Percentiles rank a stretch among this genome's conserved stretches.
Conservation (phyloP, 2,113 vertebrate genomes). For the Galeopterus variegatus region DNA sequence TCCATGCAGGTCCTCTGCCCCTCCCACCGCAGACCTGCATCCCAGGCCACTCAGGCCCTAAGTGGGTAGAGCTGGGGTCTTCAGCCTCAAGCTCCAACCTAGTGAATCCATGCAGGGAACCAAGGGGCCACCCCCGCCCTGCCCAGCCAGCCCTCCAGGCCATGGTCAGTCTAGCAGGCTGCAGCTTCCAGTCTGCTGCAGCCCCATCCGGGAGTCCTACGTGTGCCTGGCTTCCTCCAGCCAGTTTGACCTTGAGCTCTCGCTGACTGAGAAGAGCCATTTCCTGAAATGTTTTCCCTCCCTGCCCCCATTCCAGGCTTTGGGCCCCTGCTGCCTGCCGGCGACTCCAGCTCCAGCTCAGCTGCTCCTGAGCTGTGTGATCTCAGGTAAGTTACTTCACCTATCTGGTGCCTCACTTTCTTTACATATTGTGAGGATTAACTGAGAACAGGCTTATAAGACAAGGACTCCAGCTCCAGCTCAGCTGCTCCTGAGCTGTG, state of each 20-base stretch:
- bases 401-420: background rate
- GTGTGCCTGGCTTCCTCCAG: background rate
- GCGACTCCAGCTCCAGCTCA: background rate
- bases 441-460: too few species aligned
- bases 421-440: background rate
- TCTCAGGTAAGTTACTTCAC: background rate
- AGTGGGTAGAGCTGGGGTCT: background rate
- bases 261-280: background rate
- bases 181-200: background rate
- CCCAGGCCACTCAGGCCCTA: background rate
- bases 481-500: background rate
- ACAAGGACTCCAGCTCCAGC: background rate
- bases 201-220: background rate
- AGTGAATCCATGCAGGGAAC: rapidly evolving
- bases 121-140: rapidly evolving
- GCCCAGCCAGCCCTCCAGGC: background rate
- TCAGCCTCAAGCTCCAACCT: background rate
- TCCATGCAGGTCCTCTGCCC: background rate
- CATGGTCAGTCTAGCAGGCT: background rate
- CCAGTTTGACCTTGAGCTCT: background rate
- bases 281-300: conserved; percentile 42
- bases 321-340: background rate
- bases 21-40: rapidly evolving
- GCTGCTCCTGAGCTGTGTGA: background rate
- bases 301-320: background rate